Base-by-base conservation (phyloP, 2,113 vertebrate genomes). In the Peromyscus californicus region DNA sequence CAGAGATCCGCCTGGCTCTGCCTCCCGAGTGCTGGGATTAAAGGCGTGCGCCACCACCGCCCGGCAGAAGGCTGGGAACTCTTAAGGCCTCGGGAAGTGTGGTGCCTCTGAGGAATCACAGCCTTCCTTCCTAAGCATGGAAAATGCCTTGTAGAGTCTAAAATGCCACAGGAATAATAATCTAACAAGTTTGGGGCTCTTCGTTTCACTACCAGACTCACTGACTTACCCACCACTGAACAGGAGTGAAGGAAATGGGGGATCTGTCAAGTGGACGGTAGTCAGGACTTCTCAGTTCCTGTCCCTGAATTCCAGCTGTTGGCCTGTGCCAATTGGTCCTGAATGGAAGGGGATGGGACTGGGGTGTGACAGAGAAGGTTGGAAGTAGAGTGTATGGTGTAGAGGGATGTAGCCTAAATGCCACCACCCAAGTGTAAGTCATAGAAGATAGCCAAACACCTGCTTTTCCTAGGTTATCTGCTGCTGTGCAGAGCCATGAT, bases 121-220 rank as follows among this genome's bases (percentile, higher is more conserved):
- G 87, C 24, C 51, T 90, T 9, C 79, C 8, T 93, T 79, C 78
- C 61, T 94, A 72, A 97, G 87, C 91, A 78, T 24, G 72, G 82
- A 94, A 72, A 63, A 42, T 89, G 84, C 61, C 63, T 48, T 89
- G 24, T 79, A 21, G 54, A 82, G 29, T 78, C 96, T 67, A 5
- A 24, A 75, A 69, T 95, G 21, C 16, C 57, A 11, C 13, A 86
- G 54, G 29, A 90, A 48, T 5, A 67, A 24, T 67, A 86, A 39
- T 78, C 39, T 90, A 42, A 42, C 22, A 48, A 57, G 83, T 87
- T 75, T 48, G 67, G 63, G 83, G 13, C 42, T 36, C 88, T 85
- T 36, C 26, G 31, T 67, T 85, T 80, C 92, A 72, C 57, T 74
- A 57, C 16, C 54, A 33, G 67, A 61, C 94, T 84, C 67, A 42